Evolutionary conservation across 2,113 vertebrate genomes (phyloP).

Genomic region (Ictidomys tridecemlineatus): DNA sequence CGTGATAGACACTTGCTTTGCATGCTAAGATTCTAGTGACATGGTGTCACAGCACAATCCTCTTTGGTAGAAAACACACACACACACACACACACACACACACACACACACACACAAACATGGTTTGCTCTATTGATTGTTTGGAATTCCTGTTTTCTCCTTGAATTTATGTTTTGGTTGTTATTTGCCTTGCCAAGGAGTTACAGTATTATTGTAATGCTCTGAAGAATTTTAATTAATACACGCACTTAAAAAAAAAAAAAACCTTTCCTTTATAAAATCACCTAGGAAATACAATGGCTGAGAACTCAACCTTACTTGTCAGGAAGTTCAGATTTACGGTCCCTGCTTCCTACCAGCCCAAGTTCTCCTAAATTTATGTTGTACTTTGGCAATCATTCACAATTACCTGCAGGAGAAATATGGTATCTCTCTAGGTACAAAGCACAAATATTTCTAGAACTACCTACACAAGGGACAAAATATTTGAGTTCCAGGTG

Average conservation of each 20-base stretch:
- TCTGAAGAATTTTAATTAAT: conserved; percentile 60
- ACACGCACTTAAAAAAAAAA: background rate
- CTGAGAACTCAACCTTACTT: conserved; percentile 70
- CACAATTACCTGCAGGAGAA: conserved; percentile 69
- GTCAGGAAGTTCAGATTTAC: conserved; percentile 75
- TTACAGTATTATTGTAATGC: background rate
- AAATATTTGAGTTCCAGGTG: conserved; percentile 46
- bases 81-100: background rate
- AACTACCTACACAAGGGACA: conserved; percentile 11
- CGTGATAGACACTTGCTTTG: background rate
- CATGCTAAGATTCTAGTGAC: background rate
- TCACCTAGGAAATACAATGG: conserved; percentile 53
- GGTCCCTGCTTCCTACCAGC: conserved; percentile 39
- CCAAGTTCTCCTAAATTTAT: conserved; percentile 71
- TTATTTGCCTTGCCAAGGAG: background rate
- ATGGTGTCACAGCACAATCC: background rate
- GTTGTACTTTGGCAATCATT: conserved; percentile 70
- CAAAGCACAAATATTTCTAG: conserved; percentile 69
- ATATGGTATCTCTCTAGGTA: conserved; percentile 34
- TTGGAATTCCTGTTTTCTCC: conserved; percentile 38
- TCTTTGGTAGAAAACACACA: background rate
- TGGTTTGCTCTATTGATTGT: background rate
- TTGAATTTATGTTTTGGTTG: conserved; percentile 34
- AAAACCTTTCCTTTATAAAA: conserved; percentile 47
- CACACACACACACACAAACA: background rate